Conservation (phyloP, 2,888 invertebrate genomes). For the Celastrina argiolus region DNA sequence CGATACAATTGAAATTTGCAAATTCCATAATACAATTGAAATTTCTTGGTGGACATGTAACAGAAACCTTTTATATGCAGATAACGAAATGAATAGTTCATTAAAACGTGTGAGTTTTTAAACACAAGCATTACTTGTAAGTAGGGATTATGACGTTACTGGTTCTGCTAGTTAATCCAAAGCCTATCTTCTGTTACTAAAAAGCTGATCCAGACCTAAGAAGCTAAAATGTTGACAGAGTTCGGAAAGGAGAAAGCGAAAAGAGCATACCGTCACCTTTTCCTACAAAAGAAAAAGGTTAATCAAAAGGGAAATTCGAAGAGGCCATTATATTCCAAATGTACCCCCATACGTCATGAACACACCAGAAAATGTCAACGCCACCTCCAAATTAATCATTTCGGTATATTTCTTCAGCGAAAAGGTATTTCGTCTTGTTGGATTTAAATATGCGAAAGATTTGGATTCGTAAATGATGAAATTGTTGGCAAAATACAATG, state of each 20-base stretch:
- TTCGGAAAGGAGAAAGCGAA: not conserved
- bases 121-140: too few relatives aligned
- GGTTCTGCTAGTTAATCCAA: too few relatives aligned
- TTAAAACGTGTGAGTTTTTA: too few relatives aligned
- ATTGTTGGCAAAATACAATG: too few relatives aligned
- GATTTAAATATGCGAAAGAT: not conserved
- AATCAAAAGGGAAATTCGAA: conserved; percentile 9
- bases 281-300: conserved; percentile 4
- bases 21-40: too few relatives aligned
- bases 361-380: conserved; percentile 6
- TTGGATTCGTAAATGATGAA: not conserved
- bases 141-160: too few relatives aligned
- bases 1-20: too few relatives aligned
- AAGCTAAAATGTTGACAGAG: not conserved
- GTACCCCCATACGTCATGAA: conserved; percentile 5
- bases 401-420: not conserved
- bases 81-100: too few relatives aligned
- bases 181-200: too few relatives aligned
- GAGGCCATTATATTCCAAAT: conserved; percentile 9
- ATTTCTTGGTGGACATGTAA: too few relatives aligned
- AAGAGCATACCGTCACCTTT: not conserved
- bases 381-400: conserved; percentile 7
- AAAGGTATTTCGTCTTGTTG: not conserved
- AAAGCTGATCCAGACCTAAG: not conserved
- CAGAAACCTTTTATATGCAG: too few relatives aligned